Conservation (phyloP, 2,888 invertebrate genomes). For the Odontocolon sp. region DNA sequence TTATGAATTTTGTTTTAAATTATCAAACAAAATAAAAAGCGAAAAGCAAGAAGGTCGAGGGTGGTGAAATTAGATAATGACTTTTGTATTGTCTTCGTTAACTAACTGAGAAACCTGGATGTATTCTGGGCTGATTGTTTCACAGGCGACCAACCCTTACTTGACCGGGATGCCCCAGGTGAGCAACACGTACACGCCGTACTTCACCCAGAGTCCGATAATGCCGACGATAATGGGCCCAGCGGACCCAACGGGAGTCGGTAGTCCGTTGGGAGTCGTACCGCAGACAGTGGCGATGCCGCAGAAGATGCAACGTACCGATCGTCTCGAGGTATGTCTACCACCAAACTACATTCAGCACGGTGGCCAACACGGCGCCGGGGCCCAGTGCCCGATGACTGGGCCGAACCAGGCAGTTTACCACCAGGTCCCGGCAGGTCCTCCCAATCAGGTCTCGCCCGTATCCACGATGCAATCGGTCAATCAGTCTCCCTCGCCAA, state of each 20-base stretch:
- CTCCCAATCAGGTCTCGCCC: conserved; percentile 80
- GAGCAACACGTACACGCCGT: conserved; percentile 94
- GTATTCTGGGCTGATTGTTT: conserved; percentile 67
- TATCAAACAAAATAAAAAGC: no score
- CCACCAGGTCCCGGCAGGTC: conserved; percentile 76
- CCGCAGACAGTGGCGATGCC: conserved; percentile 93
- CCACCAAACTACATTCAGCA: conserved; percentile 79
- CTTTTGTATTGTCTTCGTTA: background rate
- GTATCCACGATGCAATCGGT: conserved; percentile 80
- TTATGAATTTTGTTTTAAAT: no score
- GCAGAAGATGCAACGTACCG: conserved; percentile 97
- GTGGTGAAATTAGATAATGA: conserved; percentile 10
- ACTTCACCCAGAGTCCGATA: conserved; percentile 93
- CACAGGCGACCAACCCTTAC: conserved; percentile 94
- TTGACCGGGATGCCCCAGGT: conserved; percentile 95
- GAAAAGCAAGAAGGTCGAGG: conserved; percentile 13
- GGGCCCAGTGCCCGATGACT: conserved; percentile 78
- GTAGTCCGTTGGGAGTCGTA: conserved; percentile 91
- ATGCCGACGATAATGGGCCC: conserved; percentile 95
- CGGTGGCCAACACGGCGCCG: conserved; percentile 77
- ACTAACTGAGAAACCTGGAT: conserved; percentile 68
- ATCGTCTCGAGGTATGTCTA: conserved; percentile 96
- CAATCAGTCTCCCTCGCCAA: conserved; percentile 78
- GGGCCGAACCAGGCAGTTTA: conserved; percentile 69
- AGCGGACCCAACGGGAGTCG: conserved; percentile 88